Percentiles rank a stretch among this genome's conserved stretches.
Conservation (phyloP, 2,888 invertebrate genomes). For the Brachyptera risi region DNA sequence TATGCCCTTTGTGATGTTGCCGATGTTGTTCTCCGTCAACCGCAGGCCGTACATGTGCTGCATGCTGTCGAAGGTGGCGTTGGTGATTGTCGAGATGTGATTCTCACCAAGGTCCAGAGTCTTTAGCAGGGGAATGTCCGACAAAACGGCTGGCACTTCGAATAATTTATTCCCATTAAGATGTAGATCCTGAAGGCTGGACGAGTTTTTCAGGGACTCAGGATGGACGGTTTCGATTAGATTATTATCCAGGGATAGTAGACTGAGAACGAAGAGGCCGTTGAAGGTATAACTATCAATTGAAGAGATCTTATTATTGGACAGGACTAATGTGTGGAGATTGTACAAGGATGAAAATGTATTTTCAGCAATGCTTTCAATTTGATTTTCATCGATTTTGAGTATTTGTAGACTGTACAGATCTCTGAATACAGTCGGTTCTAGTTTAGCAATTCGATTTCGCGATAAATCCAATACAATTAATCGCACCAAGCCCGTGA, state of each 20-base stretch:
- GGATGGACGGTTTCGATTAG: slow-evolving; percentile 69
- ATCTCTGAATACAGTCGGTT: slow-evolving; percentile 71
- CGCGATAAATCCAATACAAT: slow-evolving; percentile 73
- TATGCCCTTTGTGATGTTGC: slow-evolving; percentile 72
- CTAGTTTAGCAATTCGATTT: slow-evolving; percentile 70
- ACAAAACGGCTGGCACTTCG: slow-evolving; percentile 67
- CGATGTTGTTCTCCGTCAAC: slow-evolving; percentile 79
- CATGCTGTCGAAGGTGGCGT: slow-evolving; percentile 76
- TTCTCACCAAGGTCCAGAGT: slow-evolving; percentile 83
- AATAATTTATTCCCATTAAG: slow-evolving; percentile 75
- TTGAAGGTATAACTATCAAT: slow-evolving; percentile 73
- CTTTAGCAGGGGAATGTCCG: slow-evolving; percentile 69
- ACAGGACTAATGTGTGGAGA: slow-evolving; percentile 74
- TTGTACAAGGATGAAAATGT: slow-evolving; percentile 72
- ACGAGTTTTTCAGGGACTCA: slow-evolving; percentile 72
- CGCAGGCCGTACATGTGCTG: slow-evolving; percentile 75
- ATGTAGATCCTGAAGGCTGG: slow-evolving; percentile 75
- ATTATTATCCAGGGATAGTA: slow-evolving; percentile 77
- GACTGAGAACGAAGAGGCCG: slow-evolving; percentile 69
- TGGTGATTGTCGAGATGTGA: slow-evolving; percentile 70
- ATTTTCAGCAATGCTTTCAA: slow-evolving; percentile 72
- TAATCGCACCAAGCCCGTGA: slow-evolving; percentile 69
- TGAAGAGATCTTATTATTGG: slow-evolving; percentile 71
- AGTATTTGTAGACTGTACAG: slow-evolving; percentile 75
- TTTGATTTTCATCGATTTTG: slow-evolving; percentile 72